These are phyloP conservation scores for Muraenolepis orangiensis DNA, from an alignment of 2,797 vertebrate species.

Conservation along the genomic window DNA sequence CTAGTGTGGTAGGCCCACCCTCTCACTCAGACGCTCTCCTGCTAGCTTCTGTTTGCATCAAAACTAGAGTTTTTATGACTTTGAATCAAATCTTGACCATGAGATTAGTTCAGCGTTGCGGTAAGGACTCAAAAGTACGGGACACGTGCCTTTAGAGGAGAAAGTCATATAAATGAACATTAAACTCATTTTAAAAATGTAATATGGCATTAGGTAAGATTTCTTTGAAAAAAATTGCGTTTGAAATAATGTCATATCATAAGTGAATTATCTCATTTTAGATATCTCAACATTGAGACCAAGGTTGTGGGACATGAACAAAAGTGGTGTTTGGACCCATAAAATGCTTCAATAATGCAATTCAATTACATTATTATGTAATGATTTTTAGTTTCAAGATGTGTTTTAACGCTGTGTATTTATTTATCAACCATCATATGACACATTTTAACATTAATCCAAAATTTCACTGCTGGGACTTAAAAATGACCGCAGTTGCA, in stretches of 20 bases:
- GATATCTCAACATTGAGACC: neutral
- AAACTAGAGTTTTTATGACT: neutral
- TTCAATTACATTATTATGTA: neutral
- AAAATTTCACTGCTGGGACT: neutral
- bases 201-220: neutral
- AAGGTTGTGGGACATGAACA: neutral
- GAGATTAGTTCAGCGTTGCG: neutral
- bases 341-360: neutral
- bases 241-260: neutral
- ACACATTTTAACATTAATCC: neutral
- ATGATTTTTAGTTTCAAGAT: neutral
- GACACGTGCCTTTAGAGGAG: neutral
- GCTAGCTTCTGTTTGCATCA: neutral
- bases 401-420: neutral
- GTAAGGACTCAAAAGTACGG: neutral
- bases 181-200: neutral
- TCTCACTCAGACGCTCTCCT: neutral
- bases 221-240: neutral
- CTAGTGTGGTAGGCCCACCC: too few relatives aligned
- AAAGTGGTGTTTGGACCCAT: slow-evolving; percentile 1
- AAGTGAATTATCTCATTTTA: neutral
- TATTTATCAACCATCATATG: neutral
- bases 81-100: neutral
- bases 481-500: neutral
- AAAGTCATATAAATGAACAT: neutral